A percentile compares a stretch with the other conserved stretches of the same genome.
Conservation (phyloP, 1,140 invertebrate species). For the Drosophila ohnishii region DNA sequence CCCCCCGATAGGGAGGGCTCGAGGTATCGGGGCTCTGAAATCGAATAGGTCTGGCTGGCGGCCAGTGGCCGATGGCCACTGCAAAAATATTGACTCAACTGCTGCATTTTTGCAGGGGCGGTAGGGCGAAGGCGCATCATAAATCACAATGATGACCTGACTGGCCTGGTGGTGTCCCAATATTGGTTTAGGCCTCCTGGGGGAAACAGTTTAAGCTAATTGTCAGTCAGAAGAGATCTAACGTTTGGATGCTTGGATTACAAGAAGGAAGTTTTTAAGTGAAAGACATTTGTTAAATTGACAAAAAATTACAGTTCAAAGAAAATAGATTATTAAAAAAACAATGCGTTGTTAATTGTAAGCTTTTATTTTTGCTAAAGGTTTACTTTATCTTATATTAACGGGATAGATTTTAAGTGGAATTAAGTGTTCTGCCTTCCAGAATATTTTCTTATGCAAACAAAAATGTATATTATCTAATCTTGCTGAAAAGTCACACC, state of each 20-base stretch:
- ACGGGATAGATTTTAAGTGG: too few relatives aligned
- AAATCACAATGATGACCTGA: constrained; percentile 44
- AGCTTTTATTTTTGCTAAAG: background rate
- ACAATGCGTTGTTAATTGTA: accelerated
- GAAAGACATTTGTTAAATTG: background rate
- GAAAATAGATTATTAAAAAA: too few relatives aligned
- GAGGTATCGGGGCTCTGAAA: constrained; percentile 31
- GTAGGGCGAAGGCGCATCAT: constrained; percentile 8
- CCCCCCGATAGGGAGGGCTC: background rate
- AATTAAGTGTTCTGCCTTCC: background rate
- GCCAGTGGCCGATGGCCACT: constrained; percentile 12
- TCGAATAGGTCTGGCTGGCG: constrained; percentile 33
- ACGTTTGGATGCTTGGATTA: background rate
- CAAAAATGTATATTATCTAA: background rate
- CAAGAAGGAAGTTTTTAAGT: constrained; percentile 6
- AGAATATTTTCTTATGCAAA: too few relatives aligned
- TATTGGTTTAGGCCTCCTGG: constrained; percentile 35
- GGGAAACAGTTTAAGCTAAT: constrained; percentile 44
- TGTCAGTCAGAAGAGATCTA: constrained; percentile 17
- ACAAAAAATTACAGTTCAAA: background rate
- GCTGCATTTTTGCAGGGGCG: constrained; percentile 24
- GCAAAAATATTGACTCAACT: constrained; percentile 51
- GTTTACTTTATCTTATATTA: too few relatives aligned
- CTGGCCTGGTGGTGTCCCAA: constrained; percentile 18
- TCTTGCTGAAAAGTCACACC: background rate